Evolutionary conservation across 2,797 vertebrate genomes (phyloP).

Genomic region (Rhincodon typus): DNA sequence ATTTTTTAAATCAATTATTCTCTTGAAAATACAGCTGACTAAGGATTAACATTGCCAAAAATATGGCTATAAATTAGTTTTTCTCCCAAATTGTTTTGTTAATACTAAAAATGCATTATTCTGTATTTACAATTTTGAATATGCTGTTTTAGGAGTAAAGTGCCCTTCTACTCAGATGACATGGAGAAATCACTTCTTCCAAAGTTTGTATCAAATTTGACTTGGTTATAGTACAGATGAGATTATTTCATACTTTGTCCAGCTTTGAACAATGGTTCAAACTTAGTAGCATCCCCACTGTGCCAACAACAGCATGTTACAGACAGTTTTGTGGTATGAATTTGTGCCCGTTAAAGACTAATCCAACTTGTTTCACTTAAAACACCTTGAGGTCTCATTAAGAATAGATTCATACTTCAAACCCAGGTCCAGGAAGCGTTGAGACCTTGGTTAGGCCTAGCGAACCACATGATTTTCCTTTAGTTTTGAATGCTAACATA

Average conservation of each 20-base stretch:
- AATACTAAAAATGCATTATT: background rate
- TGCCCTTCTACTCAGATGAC: background rate
- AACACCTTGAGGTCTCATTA: background rate
- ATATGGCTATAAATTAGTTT: background rate
- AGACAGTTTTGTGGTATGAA: background rate
- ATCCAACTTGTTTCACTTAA: background rate
- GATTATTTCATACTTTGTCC: background rate
- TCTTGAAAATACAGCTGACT: background rate
- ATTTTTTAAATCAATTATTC: background rate
- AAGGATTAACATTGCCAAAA: background rate
- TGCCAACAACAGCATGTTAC: background rate
- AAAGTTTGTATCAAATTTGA: background rate
- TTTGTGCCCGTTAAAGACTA: background rate
- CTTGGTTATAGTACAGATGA: background rate
- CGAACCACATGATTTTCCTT: background rate
- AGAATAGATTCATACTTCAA: background rate
- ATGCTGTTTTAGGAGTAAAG: background rate
- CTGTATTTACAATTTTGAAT: slow-evolving; percentile 17
- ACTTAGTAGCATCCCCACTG: background rate
- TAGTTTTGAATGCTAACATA: background rate
- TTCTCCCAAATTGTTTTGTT: background rate
- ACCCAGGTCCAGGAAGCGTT: background rate
- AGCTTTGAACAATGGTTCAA: background rate
- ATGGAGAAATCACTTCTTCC: background rate
- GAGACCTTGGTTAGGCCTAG: background rate